Percentiles rank a stretch among this genome's conserved stretches.
Evolutionary conservation across 2,888 invertebrate species (phyloP).

Genomic region (Trilocha varians): DNA sequence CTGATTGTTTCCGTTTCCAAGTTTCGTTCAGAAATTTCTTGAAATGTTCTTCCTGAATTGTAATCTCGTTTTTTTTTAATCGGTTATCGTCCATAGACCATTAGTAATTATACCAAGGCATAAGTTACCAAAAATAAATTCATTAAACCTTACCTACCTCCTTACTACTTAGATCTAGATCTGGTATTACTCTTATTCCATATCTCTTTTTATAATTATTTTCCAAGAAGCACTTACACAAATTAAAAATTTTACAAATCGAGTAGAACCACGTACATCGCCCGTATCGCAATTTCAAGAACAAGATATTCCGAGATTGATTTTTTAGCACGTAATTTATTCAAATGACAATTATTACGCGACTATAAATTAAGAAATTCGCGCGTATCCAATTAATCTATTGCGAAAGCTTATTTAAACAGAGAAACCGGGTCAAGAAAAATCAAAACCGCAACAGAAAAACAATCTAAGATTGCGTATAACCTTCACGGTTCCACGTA

Average conservation of each 20-base stretch:
- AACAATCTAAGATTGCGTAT: constrained; percentile 19
- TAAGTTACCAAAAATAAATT: too few species aligned
- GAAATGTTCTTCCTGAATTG: background rate
- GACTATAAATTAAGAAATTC: constrained; percentile 34
- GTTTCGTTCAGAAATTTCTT: background rate
- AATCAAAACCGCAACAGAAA: constrained; percentile 52
- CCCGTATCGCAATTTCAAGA: background rate
- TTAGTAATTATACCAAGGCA: too few species aligned
- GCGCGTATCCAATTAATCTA: constrained; percentile 46
- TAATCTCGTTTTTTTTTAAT: background rate
- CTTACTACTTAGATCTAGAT: too few species aligned
- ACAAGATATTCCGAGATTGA: background rate
- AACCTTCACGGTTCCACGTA: constrained; percentile 33
- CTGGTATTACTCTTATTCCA: too few species aligned
- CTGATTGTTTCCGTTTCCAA: background rate
- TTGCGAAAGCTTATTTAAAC: constrained; percentile 52
- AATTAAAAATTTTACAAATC: too few species aligned
- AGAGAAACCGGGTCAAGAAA: constrained; percentile 61
- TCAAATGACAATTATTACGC: constrained; percentile 17
- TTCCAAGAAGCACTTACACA: too few species aligned
- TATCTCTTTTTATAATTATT: too few species aligned
- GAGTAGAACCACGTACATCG: too few species aligned
- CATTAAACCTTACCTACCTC: too few species aligned
- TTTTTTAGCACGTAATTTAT: constrained; percentile 9
- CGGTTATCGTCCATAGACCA: too few species aligned